Percentiles rank a stretch among this genome's conserved stretches.
Evolutionary conservation across 2,888 invertebrate species (phyloP).

Genomic region (Eupithecia inturbata): DNA sequence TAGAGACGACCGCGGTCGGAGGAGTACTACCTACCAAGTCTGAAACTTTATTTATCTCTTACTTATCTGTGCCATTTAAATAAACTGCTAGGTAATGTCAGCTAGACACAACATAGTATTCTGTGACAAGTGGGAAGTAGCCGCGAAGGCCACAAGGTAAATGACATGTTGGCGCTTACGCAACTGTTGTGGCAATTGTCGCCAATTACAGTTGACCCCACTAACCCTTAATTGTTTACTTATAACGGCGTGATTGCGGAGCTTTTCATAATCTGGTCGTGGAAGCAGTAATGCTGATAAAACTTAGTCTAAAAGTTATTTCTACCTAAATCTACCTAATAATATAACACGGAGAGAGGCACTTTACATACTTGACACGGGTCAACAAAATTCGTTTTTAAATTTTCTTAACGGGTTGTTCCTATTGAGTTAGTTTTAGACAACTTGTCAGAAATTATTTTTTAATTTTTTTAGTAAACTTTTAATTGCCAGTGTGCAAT

Average conservation of each 20-base stretch:
- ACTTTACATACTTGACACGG: neutral
- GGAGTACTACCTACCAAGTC: no score
- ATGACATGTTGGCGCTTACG: conserved; percentile 75
- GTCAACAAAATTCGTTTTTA: neutral
- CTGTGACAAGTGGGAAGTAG: conserved; percentile 60
- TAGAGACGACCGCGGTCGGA: no score
- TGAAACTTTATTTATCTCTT: no score
- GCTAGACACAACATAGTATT: neutral
- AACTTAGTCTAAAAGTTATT: neutral
- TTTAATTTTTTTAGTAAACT: neutral
- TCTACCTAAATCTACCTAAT: neutral
- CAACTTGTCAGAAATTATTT: no score
- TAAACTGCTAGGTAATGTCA: neutral
- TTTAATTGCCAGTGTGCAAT: neutral
- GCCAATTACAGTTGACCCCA: conserved; percentile 60
- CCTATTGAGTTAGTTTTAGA: neutral
- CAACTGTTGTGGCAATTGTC: conserved; percentile 56
- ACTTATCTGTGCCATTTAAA: neutral
- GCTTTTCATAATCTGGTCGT: conserved; percentile 43
- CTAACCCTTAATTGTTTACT: conserved; percentile 43
- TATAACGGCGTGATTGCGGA: conserved; percentile 40
- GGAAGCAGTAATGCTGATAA: neutral
- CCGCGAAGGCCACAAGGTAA: conserved; percentile 71
- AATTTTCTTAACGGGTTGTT: neutral
- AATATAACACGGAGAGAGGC: neutral